phyloP scores from a whole-genome alignment of 2,888 invertebrate genomes.

The Acleris holmiana region DNA sequence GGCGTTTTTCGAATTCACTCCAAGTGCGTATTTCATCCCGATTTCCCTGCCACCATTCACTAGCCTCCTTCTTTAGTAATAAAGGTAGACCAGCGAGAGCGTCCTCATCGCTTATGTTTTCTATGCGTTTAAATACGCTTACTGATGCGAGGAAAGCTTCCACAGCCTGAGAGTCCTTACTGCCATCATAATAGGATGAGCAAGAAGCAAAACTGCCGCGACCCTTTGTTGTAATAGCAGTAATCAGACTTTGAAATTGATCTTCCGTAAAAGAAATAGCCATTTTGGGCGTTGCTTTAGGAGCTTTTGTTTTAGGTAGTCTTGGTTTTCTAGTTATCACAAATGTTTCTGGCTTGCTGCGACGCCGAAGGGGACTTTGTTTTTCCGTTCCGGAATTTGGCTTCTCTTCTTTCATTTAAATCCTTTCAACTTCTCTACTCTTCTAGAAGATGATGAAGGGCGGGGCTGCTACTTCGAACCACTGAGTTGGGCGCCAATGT shows the following conservation, averaged over 20 bases:
- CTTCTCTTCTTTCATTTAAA: too few relatives aligned
- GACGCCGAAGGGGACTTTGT: too few relatives aligned
- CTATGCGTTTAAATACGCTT: neutral
- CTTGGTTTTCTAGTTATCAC: too few relatives aligned
- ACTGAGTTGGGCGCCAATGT: too few relatives aligned
- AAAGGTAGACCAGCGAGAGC: neutral
- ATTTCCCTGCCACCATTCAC: neutral
- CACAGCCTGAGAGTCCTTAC: neutral
- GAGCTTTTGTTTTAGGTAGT: too few relatives aligned
- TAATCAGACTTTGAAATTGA: neutral
- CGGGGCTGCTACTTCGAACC: too few relatives aligned
- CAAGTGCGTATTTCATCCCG: neutral
- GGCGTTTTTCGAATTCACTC: constrained; percentile 1
- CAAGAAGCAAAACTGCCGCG: constrained; percentile 1
- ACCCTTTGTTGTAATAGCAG: constrained; percentile 3
- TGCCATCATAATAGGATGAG: constrained; percentile 1
- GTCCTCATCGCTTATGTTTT: neutral
- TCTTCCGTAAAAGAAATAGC: too few relatives aligned
- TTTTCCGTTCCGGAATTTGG: too few relatives aligned
- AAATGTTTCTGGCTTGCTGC: too few relatives aligned
- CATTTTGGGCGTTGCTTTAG: too few relatives aligned
- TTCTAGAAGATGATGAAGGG: too few relatives aligned
- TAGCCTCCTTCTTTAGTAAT: constrained; percentile 1
- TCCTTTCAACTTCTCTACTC: too few relatives aligned
- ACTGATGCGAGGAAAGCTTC: neutral